Evolutionary conservation across 2,113 vertebrate species (phyloP).

Genomic region (Mungos mungo): DNA sequence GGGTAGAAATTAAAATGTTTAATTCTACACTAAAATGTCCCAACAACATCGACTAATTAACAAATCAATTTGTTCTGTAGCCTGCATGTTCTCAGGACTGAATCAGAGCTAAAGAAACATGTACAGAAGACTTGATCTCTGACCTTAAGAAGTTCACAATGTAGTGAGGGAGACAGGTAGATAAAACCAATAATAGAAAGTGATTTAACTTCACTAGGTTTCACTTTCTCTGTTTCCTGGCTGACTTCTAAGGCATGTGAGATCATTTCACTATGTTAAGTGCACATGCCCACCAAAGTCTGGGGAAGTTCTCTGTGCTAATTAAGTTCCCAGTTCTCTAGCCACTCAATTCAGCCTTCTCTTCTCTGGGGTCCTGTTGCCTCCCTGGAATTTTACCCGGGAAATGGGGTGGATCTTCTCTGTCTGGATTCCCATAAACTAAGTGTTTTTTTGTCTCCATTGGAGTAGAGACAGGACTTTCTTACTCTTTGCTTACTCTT

Average conservation of each 20-base stretch:
- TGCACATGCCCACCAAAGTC: not conserved
- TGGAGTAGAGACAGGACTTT: not conserved
- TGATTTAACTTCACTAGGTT: not conserved
- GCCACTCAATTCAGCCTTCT: not conserved
- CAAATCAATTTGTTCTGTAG: not conserved
- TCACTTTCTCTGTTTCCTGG: not conserved
- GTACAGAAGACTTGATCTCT: not conserved
- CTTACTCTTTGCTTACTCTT: not conserved
- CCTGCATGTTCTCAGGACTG: not conserved
- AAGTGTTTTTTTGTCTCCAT: no score
- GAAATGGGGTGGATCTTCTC: not conserved
- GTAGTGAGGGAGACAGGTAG: not conserved
- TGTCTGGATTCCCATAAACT: not conserved
- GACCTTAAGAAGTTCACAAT: not conserved
- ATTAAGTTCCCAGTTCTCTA: not conserved
- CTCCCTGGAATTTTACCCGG: not conserved
- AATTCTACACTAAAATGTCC: not conserved
- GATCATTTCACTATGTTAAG: not conserved
- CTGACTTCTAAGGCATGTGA: not conserved
- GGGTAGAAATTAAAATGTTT: not conserved
- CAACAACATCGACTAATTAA: not conserved
- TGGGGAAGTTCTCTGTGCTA: not conserved
- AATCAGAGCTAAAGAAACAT: not conserved
- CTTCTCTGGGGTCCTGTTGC: not conserved
- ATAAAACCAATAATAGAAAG: not conserved